A percentile compares a stretch with the other conserved stretches of the same genome.
Conservation (phyloP, 2,888 invertebrate genomes). For the Cosmia trapezina region DNA sequence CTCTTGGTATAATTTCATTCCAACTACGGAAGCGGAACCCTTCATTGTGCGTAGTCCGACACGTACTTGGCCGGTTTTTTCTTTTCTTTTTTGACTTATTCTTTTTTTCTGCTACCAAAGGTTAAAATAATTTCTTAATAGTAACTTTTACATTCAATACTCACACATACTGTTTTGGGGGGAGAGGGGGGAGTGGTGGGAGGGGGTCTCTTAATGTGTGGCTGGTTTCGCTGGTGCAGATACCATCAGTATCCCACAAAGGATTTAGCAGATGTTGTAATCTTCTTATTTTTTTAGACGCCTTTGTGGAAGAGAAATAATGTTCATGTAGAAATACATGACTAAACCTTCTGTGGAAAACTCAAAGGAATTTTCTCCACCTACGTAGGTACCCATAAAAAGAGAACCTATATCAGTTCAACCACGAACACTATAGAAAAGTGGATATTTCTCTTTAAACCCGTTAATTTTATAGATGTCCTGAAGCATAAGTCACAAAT, state of each 20-base stretch:
- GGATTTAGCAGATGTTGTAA: background rate
- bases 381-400: constrained; percentile 3
- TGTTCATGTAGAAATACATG: background rate
- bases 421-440: background rate
- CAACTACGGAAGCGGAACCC: too few species aligned
- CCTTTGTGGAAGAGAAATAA: background rate
- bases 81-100: too few species aligned
- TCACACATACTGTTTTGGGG: background rate
- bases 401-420: background rate
- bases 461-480: constrained; percentile 24
- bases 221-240: background rate
- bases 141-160: background rate
- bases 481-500: constrained; percentile 28
- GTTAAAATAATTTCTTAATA: background rate
- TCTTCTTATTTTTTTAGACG: background rate
- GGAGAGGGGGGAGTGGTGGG: too few species aligned
- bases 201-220: background rate
- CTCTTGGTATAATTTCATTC: too few species aligned
- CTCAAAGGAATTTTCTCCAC: constrained; percentile 7
- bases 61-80: too few species aligned
- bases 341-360: constrained; percentile 10
- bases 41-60: too few species aligned
- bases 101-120: background rate
- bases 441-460: constrained; percentile 17
- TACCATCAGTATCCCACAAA: too few species aligned